Conservation (phyloP, 1,140 invertebrate genomes). For the Pararge aegeria region DNA sequence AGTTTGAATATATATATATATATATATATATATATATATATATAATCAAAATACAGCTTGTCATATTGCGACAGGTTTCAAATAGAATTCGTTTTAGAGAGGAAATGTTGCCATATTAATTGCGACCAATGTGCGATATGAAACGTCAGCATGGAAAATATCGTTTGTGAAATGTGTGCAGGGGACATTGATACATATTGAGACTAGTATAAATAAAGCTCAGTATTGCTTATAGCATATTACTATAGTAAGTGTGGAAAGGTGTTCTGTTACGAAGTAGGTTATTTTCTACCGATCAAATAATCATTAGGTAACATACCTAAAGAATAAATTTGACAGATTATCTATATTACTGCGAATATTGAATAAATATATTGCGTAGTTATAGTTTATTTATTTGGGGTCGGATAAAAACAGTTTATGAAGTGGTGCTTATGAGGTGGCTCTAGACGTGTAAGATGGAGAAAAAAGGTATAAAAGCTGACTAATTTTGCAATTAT, state of each 20-base stretch:
- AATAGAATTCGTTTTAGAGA: neutral
- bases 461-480: no score
- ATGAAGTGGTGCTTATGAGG: no score
- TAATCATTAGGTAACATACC: no score
- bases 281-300: no score
- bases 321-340: no score
- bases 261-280: neutral
- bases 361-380: no score
- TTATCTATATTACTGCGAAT: no score
- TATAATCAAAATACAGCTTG: neutral
- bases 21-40: neutral
- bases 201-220: neutral
- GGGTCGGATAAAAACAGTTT: no score
- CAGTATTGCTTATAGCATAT: neutral
- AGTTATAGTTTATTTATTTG: no score
- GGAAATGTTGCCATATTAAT: slow-evolving; percentile 3
- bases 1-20: neutral
- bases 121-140: neutral
- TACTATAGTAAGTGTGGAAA: neutral
- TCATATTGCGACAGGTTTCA: neutral
- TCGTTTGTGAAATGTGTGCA: neutral
- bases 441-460: no score
- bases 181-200: neutral
- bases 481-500: no score
- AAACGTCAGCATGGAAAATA: neutral